Conservation (phyloP, 2,888 invertebrate species). For the Mantis religiosa region DNA sequence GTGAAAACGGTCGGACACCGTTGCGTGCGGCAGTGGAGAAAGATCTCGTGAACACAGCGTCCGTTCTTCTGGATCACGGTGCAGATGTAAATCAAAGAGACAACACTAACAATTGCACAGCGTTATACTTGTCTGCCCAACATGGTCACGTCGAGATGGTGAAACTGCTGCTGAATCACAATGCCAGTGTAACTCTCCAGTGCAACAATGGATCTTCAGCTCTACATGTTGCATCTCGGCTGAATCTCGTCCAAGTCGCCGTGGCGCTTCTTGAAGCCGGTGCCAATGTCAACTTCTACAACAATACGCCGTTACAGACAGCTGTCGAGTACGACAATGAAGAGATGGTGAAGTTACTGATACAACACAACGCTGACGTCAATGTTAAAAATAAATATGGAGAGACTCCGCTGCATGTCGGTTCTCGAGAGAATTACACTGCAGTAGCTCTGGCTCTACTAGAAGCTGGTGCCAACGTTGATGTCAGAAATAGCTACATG, state of each 20-base stretch:
- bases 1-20: not conserved
- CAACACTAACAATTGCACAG: not conserved
- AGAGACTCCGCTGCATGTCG: too few relatives aligned
- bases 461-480: not conserved
- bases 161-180: not conserved
- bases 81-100: not conserved
- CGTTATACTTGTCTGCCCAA: not conserved
- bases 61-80: not conserved
- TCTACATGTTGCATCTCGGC: not conserved
- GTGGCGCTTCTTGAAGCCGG: too few relatives aligned
- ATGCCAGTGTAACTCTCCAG: not conserved
- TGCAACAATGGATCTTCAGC: not conserved
- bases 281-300: not conserved
- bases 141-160: not conserved
- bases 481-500: not conserved
- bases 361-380: not conserved
- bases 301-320: not conserved
- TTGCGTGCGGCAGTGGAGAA: not conserved
- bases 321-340: not conserved
- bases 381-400: not conserved
- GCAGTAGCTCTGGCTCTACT: not conserved
- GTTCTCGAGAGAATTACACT: too few relatives aligned
- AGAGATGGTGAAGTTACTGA: not conserved
- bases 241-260: not conserved
- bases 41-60: not conserved